Conservation (phyloP, 2,113 vertebrate genomes). For the Aphelocoma coerulescens region DNA sequence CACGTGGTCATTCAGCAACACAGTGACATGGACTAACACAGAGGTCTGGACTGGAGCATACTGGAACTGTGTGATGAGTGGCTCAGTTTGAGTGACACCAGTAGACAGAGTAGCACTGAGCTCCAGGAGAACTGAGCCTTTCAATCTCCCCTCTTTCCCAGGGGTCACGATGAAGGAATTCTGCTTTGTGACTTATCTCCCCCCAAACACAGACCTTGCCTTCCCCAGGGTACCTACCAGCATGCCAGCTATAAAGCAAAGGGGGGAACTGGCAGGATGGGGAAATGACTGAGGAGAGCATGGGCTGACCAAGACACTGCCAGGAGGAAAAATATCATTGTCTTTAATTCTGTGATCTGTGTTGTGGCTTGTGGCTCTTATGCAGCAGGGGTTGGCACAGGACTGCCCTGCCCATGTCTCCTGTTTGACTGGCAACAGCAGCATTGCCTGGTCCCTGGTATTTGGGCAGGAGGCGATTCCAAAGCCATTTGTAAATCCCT, state of each 20-base stretch:
- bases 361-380: neutral
- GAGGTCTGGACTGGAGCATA: rapidly evolving
- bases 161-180: neutral
- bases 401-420: neutral
- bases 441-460: neutral
- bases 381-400: neutral
- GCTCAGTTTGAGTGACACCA: neutral
- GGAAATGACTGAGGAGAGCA: neutral
- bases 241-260: neutral
- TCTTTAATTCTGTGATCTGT: neutral
- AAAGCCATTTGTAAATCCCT: neutral
- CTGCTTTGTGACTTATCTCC: neutral
- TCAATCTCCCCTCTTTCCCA: neutral
- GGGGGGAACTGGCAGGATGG: neutral
- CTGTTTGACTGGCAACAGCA: neutral
- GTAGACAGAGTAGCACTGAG: neutral
- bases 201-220: neutral
- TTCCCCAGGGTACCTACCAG: rapidly evolving
- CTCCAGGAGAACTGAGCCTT: neutral
- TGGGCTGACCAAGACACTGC: rapidly evolving
- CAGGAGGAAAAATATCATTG: neutral
- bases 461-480: rapidly evolving
- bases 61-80: neutral
- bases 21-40: neutral
- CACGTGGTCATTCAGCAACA: neutral